A percentile compares a stretch with the other conserved stretches of the same genome.
Evolutionary conservation across 2,797 vertebrate genomes (phyloP).

Genomic region (Pachyuromys duprasi): DNA sequence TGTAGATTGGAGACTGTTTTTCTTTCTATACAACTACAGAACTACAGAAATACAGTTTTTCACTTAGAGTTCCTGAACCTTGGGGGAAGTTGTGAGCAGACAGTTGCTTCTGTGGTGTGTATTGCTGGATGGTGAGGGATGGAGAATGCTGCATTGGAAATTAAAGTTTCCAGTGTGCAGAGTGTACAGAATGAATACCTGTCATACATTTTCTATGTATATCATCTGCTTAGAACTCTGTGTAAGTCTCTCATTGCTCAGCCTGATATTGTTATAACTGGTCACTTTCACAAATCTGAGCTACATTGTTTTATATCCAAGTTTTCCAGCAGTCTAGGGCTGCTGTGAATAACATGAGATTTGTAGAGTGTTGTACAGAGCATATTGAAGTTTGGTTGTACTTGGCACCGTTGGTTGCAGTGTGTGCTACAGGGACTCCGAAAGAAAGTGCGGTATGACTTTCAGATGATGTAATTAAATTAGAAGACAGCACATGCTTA

Average conservation of each 20-base stretch:
- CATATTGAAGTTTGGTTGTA: neutral
- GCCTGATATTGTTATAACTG: neutral
- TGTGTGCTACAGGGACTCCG: neutral
- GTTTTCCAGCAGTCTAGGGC: neutral
- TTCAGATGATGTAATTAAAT: neutral
- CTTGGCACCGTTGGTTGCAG: neutral
- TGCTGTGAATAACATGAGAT: neutral
- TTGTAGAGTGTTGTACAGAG: neutral
- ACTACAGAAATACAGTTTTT: conserved; percentile 59
- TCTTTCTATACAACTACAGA: conserved; percentile 56
- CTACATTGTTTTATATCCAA: neutral
- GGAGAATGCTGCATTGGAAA: neutral
- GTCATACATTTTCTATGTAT: neutral
- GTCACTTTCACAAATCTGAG: neutral
- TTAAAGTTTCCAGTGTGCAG: neutral
- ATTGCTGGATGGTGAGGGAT: conserved; percentile 15
- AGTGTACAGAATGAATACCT: neutral
- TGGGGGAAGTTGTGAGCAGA: conserved; percentile 2
- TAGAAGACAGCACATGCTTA: neutral
- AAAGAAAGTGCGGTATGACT: neutral
- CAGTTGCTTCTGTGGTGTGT: neutral
- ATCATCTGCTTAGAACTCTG: neutral
- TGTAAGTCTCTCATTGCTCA: neutral
- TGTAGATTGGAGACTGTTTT: neutral
- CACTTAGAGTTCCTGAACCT: neutral